Conservation (phyloP, 2,888 invertebrate genomes). For the Idaea straminata region DNA sequence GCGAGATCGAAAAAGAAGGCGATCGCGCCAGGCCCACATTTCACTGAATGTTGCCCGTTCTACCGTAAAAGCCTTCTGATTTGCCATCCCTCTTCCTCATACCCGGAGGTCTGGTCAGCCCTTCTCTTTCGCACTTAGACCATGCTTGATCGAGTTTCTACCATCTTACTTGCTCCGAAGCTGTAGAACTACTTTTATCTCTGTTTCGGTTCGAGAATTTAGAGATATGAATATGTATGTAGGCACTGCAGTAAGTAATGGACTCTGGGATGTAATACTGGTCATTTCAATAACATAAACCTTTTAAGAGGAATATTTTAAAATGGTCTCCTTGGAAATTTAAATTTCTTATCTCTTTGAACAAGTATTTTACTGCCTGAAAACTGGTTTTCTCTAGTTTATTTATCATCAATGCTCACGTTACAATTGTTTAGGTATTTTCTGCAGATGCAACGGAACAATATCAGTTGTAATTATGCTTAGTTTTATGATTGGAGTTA, state of each 20-base stretch:
- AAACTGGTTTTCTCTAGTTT: conserved; percentile 25
- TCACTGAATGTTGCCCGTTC: conserved; percentile 75
- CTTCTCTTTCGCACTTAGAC: conserved; percentile 54
- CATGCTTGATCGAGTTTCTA: conserved; percentile 75
- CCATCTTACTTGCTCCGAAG: conserved; percentile 76
- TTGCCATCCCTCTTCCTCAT: conserved; percentile 54
- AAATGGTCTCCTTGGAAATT: conserved; percentile 43
- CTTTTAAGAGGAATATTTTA: conserved; percentile 57
- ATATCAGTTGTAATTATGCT: not conserved
- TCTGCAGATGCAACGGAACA: not conserved
- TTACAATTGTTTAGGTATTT: not conserved
- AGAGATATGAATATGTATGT: conserved; percentile 76
- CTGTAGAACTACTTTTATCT: conserved; percentile 76
- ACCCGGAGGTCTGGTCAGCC: conserved; percentile 30
- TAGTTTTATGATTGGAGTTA: not conserved
- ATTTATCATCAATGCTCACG: conserved; percentile 11
- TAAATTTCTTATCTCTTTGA: conserved; percentile 38
- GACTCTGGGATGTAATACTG: conserved; percentile 57
- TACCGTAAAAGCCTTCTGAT: conserved; percentile 80
- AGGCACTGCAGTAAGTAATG: conserved; percentile 69
- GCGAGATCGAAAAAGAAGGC: conserved; percentile 74
- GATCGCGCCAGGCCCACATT: conserved; percentile 67
- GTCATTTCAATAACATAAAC: conserved; percentile 65
- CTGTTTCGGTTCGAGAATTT: conserved; percentile 68
- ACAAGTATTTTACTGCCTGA: conserved; percentile 34